Conservation (phyloP, 2,797 vertebrate genomes). For the Tragopan temminckii region DNA sequence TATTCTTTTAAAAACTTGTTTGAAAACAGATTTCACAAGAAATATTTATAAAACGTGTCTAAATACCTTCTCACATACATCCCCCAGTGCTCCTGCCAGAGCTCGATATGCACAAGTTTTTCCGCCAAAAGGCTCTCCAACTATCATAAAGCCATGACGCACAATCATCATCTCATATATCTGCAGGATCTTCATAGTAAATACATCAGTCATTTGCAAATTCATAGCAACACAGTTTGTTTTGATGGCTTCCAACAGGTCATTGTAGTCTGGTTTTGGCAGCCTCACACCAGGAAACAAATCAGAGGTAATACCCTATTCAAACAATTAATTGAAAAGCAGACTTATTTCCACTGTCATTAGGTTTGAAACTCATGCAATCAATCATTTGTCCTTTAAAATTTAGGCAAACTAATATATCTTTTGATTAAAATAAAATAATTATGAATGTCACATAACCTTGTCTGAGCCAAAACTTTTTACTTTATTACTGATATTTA, state of each 20-base stretch:
- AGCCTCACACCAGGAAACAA: constrained; percentile 91
- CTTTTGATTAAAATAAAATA: not conserved
- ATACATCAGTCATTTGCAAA: constrained; percentile 88
- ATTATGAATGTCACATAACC: not conserved
- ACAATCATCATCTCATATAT: constrained; percentile 96
- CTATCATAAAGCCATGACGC: constrained; percentile 93
- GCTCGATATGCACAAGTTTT: constrained; percentile 91
- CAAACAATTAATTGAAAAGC: not conserved
- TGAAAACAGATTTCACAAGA: not conserved
- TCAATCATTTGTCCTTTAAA: not conserved
- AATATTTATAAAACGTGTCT: not conserved
- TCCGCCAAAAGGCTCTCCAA: constrained; percentile 93
- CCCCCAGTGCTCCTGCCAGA: constrained; percentile 86
- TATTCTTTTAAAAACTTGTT: not conserved
- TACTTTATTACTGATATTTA: not conserved
- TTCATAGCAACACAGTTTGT: constrained; percentile 89
- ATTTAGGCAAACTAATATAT: not conserved
- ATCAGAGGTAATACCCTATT: constrained; percentile 93
- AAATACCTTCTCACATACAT: constrained; percentile 87
- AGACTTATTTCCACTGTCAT: not conserved
- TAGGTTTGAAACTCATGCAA: not conserved
- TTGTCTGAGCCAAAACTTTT: not conserved
- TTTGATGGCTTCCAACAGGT: constrained; percentile 87
- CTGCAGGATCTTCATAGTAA: constrained; percentile 92
- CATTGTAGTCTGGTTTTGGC: constrained; percentile 88